A percentile compares a stretch with the other conserved stretches of the same genome.
Conservation (phyloP, 2,888 invertebrate species). For the Agonopterix arenella region DNA sequence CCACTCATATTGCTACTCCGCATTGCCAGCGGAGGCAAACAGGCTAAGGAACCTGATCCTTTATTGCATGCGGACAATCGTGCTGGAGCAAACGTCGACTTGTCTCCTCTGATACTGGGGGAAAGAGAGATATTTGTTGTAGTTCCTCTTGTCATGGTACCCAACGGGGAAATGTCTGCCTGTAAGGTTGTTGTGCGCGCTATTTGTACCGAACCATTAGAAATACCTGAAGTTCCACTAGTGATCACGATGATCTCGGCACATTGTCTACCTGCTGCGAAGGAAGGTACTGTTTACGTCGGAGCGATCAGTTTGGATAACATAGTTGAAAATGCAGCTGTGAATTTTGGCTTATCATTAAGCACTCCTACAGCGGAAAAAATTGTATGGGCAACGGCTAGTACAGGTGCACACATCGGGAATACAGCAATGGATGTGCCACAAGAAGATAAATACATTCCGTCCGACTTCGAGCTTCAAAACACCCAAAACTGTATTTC, state of each 20-base stretch:
- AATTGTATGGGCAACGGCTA: slow-evolving; percentile 50
- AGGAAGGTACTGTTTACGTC: slow-evolving; percentile 53
- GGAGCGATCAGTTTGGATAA: slow-evolving; percentile 48
- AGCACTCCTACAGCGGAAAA: slow-evolving; percentile 38
- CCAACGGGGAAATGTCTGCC: slow-evolving; percentile 32
- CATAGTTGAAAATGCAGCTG: slow-evolving; percentile 25
- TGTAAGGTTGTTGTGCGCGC: slow-evolving; percentile 35
- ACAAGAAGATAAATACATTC: slow-evolving; percentile 45
- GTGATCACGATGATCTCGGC: slow-evolving; percentile 54
- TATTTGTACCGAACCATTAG: slow-evolving; percentile 21
- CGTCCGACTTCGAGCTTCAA: slow-evolving; percentile 31
- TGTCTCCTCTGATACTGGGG: slow-evolving; percentile 54
- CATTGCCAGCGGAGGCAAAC: slow-evolving; percentile 31
- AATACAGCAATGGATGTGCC: slow-evolving; percentile 38
- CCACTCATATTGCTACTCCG: slow-evolving; percentile 57
- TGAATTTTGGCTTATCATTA: slow-evolving; percentile 50
- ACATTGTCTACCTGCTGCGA: slow-evolving; percentile 50
- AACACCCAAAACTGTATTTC: slow-evolving; percentile 32
- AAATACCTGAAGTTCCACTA: slow-evolving; percentile 32
- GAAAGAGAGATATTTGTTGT: slow-evolving; percentile 37
- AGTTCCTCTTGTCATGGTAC: slow-evolving; percentile 31
- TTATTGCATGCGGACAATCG: slow-evolving; percentile 46
- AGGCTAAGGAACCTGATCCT: slow-evolving; percentile 46
- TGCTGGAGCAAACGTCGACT: slow-evolving; percentile 53
- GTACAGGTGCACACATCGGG: slow-evolving; percentile 37